Base-by-base conservation (phyloP, 2,797 vertebrate species). In the Pteropus rufus region DNA sequence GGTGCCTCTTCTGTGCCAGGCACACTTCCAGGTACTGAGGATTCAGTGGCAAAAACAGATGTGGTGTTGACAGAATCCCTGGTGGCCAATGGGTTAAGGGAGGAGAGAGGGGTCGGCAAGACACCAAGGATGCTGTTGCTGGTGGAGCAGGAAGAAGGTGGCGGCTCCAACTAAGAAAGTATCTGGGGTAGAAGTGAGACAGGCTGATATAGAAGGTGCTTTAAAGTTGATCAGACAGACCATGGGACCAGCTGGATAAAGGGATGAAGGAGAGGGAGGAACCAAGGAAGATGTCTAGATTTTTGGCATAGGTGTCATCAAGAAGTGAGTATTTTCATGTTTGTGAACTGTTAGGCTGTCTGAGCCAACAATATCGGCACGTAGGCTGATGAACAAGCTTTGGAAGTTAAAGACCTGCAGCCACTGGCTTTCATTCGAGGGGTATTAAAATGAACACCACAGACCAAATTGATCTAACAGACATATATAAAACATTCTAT, bases 31-130 rank as follows among this genome's bases (percentile, higher is more conserved):
- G 36, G 31, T 5, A 3, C 73, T 26, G 24, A 54, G 46, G 31
- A 39, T 10, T n/a, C 39, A 10, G 84, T 4, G 7, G 44, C 7
- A 31, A 54, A 46, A 64, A 11, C 15, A 56, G 80, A 52, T 5
- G 34, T 31, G 34, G 29, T 26, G 21, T 56, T 0, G 7, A 7
- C n/a, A 0, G 0, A n/a, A 19, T 5, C 34, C 23, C n/a, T 7
- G 64, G 36, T 24, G 52, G 52, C 65, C 15, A 3, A 2, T 3
- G 15, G 52, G 16, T 31, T 11, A 7, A 60, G 26, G 19, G 62
- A 11, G 14, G 41, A n/a, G 24, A 1, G 15, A 31, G 18, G 5
- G 10, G 15, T 36, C 69, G 23, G 44, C n/a, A 14, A 29, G 26
- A 56, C 7, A 4, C 16, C 29, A 31, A 52, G 82, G 87, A 14